A percentile compares a stretch with the other conserved stretches of the same genome.
Evolutionary conservation across 2,113 vertebrate species (phyloP).

Genomic region (Apus apus): DNA sequence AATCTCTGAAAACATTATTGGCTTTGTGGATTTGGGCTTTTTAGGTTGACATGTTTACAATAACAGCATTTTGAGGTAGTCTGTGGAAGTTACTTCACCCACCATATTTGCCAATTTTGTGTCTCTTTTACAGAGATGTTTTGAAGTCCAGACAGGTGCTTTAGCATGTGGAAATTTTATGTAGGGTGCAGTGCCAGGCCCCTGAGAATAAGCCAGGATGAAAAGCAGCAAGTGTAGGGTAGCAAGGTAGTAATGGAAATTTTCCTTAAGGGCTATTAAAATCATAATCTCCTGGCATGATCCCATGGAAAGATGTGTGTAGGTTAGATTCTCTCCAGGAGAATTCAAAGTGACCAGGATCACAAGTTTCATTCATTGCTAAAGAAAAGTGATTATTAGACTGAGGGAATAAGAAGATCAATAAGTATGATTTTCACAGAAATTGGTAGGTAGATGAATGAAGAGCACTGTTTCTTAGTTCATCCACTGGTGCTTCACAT

Average conservation of each 20-base stretch:
- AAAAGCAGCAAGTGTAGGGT: neutral
- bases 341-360: neutral
- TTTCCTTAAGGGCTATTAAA: neutral
- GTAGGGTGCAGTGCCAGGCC: neutral
- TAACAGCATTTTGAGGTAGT: neutral
- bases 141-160: neutral
- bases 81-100: neutral
- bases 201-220: neutral
- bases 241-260: neutral
- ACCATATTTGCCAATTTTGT: neutral
- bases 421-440: neutral
- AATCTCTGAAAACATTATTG: neutral
- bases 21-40: neutral
- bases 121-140: neutral
- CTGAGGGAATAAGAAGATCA: neutral
- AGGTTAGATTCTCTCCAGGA: neutral
- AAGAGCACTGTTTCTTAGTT: neutral
- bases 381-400: neutral
- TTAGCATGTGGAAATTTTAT: neutral
- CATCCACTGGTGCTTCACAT: neutral
- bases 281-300: neutral
- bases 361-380: neutral
- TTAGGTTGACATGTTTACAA: neutral
- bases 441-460: neutral
- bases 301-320: accelerated